Conservation (phyloP, 2,888 invertebrate genomes). For the Cataglyphis albicans region DNA sequence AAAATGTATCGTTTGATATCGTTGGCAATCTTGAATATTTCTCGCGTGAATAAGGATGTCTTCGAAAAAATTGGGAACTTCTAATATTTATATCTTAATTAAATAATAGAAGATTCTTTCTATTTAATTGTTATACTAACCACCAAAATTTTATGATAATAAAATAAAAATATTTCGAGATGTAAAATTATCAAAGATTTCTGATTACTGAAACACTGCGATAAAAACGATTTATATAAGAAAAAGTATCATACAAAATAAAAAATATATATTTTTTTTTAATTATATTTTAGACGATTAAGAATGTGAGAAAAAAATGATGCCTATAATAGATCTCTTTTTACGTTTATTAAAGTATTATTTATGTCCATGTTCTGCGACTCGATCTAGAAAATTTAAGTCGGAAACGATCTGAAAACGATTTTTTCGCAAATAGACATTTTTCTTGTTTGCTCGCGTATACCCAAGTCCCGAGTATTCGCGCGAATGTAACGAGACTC, state of each 20-base stretch:
- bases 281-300: neutral
- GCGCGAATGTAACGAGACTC: slow-evolving; percentile 51
- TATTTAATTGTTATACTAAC: slow-evolving; percentile 6
- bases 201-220: neutral
- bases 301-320: neutral
- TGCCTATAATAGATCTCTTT: neutral
- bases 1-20: slow-evolving; percentile 27
- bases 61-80: neutral
- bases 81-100: neutral
- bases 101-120: neutral
- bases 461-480: slow-evolving; percentile 6
- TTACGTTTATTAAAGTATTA: neutral
- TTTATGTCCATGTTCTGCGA: neutral
- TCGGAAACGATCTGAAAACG: slow-evolving; percentile 16
- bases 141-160: neutral
- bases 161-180: slow-evolving; percentile 21
- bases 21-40: neutral
- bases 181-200: neutral
- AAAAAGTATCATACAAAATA: neutral
- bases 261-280: neutral
- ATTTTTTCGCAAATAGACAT: slow-evolving; percentile 29
- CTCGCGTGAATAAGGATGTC: slow-evolving; percentile 2
- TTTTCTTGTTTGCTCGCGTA: slow-evolving; percentile 43
- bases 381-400: slow-evolving; percentile 18
- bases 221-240: neutral